phyloP scores from a whole-genome alignment of 1,140 invertebrate species.

The Tigriopus japonicus region DNA sequence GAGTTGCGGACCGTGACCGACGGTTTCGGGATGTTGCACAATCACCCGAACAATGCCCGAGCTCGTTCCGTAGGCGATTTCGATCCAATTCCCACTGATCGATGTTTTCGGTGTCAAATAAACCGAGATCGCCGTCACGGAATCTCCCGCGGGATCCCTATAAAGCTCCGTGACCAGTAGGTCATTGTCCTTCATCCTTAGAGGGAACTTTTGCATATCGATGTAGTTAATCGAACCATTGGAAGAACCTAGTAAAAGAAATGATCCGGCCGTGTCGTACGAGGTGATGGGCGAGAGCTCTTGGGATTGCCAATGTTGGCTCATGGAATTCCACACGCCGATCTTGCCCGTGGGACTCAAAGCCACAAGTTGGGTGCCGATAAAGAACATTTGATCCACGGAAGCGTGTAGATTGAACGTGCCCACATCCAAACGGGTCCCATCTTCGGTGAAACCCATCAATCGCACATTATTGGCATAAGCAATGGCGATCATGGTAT shows the following conservation, averaged over 20 bases:
- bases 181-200: slow-evolving; percentile 98
- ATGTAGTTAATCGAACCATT: slow-evolving; percentile 96
- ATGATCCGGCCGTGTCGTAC: slow-evolving; percentile 88
- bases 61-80: slow-evolving; percentile 94
- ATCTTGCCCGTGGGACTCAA: slow-evolving; percentile 85
- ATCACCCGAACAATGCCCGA: slow-evolving; percentile 88
- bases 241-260: slow-evolving; percentile 77
- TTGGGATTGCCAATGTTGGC: slow-evolving; percentile 93
- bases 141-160: slow-evolving; percentile 76
- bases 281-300: slow-evolving; percentile 81
- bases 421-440: slow-evolving; percentile 45
- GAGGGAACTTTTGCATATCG: slow-evolving; percentile 98
- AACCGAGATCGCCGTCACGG: slow-evolving; percentile 94
- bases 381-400: slow-evolving; percentile 90
- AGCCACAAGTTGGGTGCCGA: slow-evolving; percentile 87
- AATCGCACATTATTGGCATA: slow-evolving; percentile 60
- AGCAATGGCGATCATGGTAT: slow-evolving; percentile 75
- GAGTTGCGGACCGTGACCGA: slow-evolving; percentile 86
- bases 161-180: slow-evolving; percentile 90
- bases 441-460: slow-evolving; percentile 71
- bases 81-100: slow-evolving; percentile 94
- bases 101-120: slow-evolving; percentile 95
- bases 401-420: slow-evolving; percentile 34
- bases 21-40: slow-evolving; percentile 94
- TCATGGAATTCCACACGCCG: slow-evolving; percentile 96